phyloP scores from a whole-genome alignment of 2,888 invertebrate species.

The Abrostola triplasia region DNA sequence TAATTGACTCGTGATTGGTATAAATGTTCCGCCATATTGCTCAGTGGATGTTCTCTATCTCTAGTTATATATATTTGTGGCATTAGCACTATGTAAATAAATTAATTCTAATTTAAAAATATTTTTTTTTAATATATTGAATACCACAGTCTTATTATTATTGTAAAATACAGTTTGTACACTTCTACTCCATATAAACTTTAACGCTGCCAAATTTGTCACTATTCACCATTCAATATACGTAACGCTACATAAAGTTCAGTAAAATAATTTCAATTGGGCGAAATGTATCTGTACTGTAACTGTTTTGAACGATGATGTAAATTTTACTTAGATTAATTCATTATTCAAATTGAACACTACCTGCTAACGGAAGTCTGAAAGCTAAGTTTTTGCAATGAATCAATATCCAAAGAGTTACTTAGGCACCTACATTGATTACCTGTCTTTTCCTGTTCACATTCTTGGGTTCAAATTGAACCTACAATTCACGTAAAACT shows the following conservation, averaged over 20 bases:
- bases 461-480: neutral
- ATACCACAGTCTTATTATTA: too few relatives aligned
- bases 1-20: slow-evolving; percentile 55
- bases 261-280: too few relatives aligned
- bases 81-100: too few relatives aligned
- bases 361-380: too few relatives aligned
- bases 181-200: too few relatives aligned
- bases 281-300: neutral
- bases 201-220: too few relatives aligned
- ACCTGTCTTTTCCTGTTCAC: neutral
- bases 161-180: too few relatives aligned
- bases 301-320: neutral
- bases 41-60: slow-evolving; percentile 30
- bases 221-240: neutral
- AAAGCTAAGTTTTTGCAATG: too few relatives aligned
- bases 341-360: neutral
- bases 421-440: too few relatives aligned
- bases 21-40: slow-evolving; percentile 44
- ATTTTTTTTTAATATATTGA: too few relatives aligned
- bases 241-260: slow-evolving; percentile 13
- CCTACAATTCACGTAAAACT: slow-evolving; percentile 17
- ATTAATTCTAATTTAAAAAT: too few relatives aligned
- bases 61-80: slow-evolving; percentile 21
- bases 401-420: too few relatives aligned
- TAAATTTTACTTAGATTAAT: neutral